These are phyloP conservation scores for Diorhabda carinulata DNA, from an alignment of 1,140 invertebrate genomes.

Conservation along the genomic window DNA sequence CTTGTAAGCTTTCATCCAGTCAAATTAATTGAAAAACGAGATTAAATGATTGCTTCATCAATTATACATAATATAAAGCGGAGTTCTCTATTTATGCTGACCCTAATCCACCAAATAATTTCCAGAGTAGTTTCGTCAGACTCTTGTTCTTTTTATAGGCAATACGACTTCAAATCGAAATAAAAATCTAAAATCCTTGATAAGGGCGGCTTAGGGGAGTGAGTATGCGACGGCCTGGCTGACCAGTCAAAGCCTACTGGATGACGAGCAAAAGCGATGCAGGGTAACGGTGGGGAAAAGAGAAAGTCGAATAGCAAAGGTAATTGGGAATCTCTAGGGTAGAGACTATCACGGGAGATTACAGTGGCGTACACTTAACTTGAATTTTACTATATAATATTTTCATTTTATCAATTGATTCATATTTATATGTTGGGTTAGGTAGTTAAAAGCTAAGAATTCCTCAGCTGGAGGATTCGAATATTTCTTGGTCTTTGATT, in stretches of 20 bases:
- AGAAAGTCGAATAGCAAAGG: constrained; percentile 25
- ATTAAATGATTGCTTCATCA: neutral
- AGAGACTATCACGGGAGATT: constrained; percentile 13
- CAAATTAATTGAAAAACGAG: too few species aligned
- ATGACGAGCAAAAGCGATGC: neutral
- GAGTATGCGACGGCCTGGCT: constrained; percentile 11
- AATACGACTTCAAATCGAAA: constrained; percentile 14
- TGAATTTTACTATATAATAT: too few species aligned
- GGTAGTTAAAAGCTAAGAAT: too few species aligned
- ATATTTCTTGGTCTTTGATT: too few species aligned
- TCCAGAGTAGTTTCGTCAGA: neutral
- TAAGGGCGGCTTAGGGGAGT: constrained; percentile 8
- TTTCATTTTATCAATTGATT: too few species aligned
- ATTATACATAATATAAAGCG: neutral
- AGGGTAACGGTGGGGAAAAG: neutral
- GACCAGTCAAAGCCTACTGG: constrained; percentile 21
- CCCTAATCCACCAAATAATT: neutral
- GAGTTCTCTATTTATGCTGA: neutral
- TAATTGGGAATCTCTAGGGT: constrained; percentile 23
- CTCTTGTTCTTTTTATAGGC: constrained; percentile 4
- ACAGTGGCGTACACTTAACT: constrained; percentile 2
- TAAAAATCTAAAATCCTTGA: constrained; percentile 17
- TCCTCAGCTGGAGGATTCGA: too few species aligned
- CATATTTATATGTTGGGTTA: too few species aligned
- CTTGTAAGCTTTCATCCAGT: too few species aligned